Evolutionary conservation across 2,888 invertebrate genomes (phyloP), one percentile per base, ranked within the genome.

Genomic region (Drosophila anomelani): DNA sequence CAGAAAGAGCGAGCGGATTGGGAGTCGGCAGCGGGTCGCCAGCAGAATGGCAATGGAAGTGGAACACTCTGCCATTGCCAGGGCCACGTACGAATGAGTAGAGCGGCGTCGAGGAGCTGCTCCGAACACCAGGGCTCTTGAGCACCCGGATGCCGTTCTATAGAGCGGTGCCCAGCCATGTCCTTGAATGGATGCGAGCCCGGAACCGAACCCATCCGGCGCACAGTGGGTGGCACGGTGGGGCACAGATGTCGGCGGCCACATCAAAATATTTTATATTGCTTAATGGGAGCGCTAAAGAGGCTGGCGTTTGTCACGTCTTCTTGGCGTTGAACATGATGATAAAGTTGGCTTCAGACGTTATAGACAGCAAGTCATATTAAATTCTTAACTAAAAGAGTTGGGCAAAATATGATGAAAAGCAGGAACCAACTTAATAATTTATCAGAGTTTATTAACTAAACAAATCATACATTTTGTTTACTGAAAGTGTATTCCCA

Each of bases 131-230:
- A 38, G 66, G 26, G 34, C 66, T 47, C 66, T 55, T 34, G 34
- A 66, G 66, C 67, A 70, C 49, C 64, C 79, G 80, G 79, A 74
- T 74, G 83, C 66, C 69, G 46, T 71, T 80, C 75, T 69, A 15
- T 23, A 57, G 68, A 79, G 69, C 63, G 61, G 51, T 54, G 63
- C 58, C 54, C 56, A 49, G 41, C 39, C 51, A 66, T 80, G 82
- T 78, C 82, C 82, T 85, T 82, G 80, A 80, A 62, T 64, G 55
- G 54, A 67, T 59, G 54, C 55, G 55, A 41, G 49, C 66, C 49
- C 34, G 49, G 49, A 51, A 49, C 47, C 39, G 23, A 39, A 34
- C 20, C 59, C 26, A 38, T 26, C 58, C 47, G 38, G 23, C n/a
- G 44, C 47, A 43, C 68, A 56, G 56, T 57, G 49, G 68, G 66